phyloP scores from a whole-genome alignment of 2,113 vertebrate genomes.

The Artemisiospiza belli region DNA sequence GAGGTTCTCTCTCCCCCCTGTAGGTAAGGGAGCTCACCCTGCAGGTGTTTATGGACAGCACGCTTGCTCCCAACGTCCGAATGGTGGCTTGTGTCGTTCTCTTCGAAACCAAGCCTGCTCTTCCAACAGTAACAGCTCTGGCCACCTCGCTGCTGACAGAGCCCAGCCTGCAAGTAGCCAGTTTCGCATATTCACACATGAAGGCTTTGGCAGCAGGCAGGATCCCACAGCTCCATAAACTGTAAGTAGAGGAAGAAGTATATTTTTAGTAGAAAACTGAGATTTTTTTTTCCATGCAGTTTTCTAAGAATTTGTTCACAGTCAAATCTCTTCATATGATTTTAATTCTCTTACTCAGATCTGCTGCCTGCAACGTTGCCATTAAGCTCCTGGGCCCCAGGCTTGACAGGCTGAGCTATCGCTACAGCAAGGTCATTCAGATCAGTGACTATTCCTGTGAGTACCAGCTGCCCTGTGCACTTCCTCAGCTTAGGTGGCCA shows the following conservation, averaged over 20 bases:
- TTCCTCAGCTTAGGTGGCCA: neutral
- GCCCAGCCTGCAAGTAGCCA: constrained; percentile 81
- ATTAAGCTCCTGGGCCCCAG: constrained; percentile 78
- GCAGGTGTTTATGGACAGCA: constrained; percentile 80
- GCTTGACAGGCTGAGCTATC: constrained; percentile 75
- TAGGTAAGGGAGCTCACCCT: constrained; percentile 80
- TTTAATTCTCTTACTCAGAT: constrained; percentile 63
- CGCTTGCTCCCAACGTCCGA: constrained; percentile 79
- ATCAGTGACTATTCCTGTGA: constrained; percentile 76
- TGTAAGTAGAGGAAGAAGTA: constrained; percentile 75
- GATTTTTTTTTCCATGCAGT: neutral
- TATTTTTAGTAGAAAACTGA: neutral
- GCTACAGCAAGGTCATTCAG: constrained; percentile 82
- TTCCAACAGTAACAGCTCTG: constrained; percentile 74
- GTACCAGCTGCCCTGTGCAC: neutral
- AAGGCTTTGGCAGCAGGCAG: constrained; percentile 78
- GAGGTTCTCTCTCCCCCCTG: neutral
- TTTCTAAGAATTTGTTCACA: neutral
- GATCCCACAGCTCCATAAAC: constrained; percentile 67
- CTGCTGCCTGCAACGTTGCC: constrained; percentile 81
- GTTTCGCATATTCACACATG: constrained; percentile 85
- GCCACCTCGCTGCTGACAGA: constrained; percentile 77
- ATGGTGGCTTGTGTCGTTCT: constrained; percentile 83
- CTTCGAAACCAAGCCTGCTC: constrained; percentile 81
- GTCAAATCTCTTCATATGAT: neutral